Conservation (phyloP, 2,797 vertebrate species). For the Argyrosomus regius region DNA sequence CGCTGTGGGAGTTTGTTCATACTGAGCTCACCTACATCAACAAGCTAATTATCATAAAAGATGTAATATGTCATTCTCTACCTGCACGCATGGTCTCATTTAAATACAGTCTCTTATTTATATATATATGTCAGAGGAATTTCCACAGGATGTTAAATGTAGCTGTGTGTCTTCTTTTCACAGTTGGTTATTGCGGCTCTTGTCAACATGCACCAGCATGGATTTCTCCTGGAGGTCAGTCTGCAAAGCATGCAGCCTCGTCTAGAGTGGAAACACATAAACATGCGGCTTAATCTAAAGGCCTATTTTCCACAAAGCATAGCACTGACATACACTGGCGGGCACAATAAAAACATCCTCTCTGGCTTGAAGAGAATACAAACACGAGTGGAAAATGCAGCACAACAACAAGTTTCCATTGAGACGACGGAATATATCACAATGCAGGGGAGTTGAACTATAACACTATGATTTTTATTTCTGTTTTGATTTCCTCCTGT, state of each 20-base stretch:
- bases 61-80: constrained; percentile 78
- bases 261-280: constrained; percentile 30
- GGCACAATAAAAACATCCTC: constrained; percentile 59
- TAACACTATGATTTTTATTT: constrained; percentile 24
- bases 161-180: constrained; percentile 32
- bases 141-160: constrained; percentile 52
- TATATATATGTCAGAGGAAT: background rate
- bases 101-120: background rate
- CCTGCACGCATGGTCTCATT: background rate
- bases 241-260: constrained; percentile 10
- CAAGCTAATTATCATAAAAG: constrained; percentile 86
- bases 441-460: constrained; percentile 29
- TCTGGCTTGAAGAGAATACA: constrained; percentile 37
- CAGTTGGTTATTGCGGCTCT: constrained; percentile 85
- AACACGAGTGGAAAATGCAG: constrained; percentile 61
- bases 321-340: constrained; percentile 45
- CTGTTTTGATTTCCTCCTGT: constrained; percentile 24
- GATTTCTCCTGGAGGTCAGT: constrained; percentile 85
- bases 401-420: constrained; percentile 57
- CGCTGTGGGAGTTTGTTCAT: constrained; percentile 90
- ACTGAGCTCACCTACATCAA: constrained; percentile 89
- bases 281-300: constrained; percentile 7
- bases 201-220: constrained; percentile 72
- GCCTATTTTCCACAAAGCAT: constrained; percentile 49
- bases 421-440: constrained; percentile 59